A percentile compares a stretch with the other conserved stretches of the same genome.
Evolutionary conservation across 1,140 invertebrate species (phyloP).

Genomic region (Acyrthosiphon pisum): DNA sequence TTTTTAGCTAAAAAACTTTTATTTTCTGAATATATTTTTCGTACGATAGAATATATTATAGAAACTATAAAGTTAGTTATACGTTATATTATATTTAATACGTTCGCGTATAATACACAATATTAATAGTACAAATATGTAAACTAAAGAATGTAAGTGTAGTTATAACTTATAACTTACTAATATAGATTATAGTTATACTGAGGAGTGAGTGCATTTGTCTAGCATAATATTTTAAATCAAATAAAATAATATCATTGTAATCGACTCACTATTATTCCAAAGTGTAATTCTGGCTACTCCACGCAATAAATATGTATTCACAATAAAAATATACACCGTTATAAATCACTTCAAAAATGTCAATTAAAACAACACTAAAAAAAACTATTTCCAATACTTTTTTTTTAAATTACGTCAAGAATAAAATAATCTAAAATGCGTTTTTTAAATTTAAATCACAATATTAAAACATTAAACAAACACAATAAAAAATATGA

Average conservation of each 20-base stretch:
- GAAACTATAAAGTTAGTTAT: too few species aligned
- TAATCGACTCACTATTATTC: background rate
- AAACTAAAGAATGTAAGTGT: background rate
- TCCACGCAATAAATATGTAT: background rate
- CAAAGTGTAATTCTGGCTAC: background rate
- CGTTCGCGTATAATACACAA: background rate
- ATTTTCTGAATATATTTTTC: background rate
- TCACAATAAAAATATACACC: background rate
- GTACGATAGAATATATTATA: too few species aligned
- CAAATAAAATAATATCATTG: background rate
- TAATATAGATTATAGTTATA: background rate
- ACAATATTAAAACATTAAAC: too few species aligned
- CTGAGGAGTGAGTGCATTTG: background rate
- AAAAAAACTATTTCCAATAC: background rate
- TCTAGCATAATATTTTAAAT: background rate
- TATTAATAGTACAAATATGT: background rate
- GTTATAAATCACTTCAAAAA: conserved; percentile 14
- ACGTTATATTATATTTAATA: too few species aligned
- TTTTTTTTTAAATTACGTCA: background rate
- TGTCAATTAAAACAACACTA: background rate
- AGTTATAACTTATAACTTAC: background rate
- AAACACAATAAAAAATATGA: background rate
- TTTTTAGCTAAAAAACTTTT: background rate
- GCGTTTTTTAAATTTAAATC: background rate
- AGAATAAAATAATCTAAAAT: background rate